Conservation (phyloP, 1,140 invertebrate species). For the Drosophila bifasciata region DNA sequence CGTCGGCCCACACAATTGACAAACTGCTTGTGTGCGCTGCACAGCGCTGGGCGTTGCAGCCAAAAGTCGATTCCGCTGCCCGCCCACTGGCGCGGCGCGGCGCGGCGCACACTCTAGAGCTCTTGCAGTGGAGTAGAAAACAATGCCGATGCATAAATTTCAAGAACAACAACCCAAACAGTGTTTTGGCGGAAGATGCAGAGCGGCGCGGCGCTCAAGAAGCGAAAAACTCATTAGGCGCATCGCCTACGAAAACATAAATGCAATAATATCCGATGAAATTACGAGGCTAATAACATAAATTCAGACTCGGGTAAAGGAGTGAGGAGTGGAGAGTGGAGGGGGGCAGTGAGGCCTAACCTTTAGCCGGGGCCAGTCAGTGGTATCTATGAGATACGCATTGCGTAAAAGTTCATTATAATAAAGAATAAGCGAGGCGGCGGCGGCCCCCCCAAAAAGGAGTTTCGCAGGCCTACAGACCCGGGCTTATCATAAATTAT, state of each 20-base stretch:
- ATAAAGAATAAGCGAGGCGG: constrained; percentile 45
- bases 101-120: constrained; percentile 1
- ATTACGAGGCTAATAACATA: constrained; percentile 81
- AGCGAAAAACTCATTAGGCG: constrained; percentile 75
- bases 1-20: constrained; percentile 47
- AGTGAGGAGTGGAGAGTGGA: too few species aligned
- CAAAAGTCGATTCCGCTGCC: constrained; percentile 9
- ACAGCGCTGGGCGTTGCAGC: constrained; percentile 10
- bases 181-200: constrained; percentile 32
- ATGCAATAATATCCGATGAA: constrained; percentile 75
- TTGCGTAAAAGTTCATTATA: constrained; percentile 77
- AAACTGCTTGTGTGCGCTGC: constrained; percentile 20
- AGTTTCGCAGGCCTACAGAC: constrained; percentile 34
- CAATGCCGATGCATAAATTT: constrained; percentile 68
- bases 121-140: constrained; percentile 17
- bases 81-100: constrained; percentile 26
- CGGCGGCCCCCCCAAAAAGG: constrained; percentile 6
- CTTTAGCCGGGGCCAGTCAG: constrained; percentile 24
- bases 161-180: constrained; percentile 56
- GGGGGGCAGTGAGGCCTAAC: neutral
- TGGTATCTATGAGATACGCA: constrained; percentile 75
- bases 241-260: constrained; percentile 74
- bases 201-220: constrained; percentile 15
- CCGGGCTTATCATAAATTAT: constrained; percentile 70
- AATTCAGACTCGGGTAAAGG: constrained; percentile 38